phyloP scores from a whole-genome alignment of 2,113 vertebrate genomes.

The Charina bottae region DNA sequence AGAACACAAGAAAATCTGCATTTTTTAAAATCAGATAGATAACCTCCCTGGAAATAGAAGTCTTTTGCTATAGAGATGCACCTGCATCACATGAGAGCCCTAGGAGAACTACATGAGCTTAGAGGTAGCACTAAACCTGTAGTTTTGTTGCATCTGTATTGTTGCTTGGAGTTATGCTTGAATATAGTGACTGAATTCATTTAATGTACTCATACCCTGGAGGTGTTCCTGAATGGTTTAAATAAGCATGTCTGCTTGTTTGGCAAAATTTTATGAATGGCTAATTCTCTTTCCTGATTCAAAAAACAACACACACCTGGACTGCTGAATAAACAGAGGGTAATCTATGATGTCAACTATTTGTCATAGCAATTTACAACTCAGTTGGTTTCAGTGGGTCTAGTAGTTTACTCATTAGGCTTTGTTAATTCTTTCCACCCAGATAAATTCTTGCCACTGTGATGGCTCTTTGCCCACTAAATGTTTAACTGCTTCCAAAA shows the following conservation, averaged over 20 bases:
- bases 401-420: neutral
- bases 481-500: neutral
- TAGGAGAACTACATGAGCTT: neutral
- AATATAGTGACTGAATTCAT: neutral
- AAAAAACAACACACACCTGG: neutral
- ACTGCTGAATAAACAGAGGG: neutral
- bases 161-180: neutral
- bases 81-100: neutral
- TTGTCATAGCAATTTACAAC: neutral
- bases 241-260: neutral
- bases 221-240: neutral
- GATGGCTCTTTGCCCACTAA: neutral
- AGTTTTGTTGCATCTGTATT: neutral
- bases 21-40: neutral
- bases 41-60: neutral
- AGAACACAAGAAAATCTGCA: neutral
- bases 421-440: neutral
- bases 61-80: neutral
- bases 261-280: neutral
- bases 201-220: neutral
- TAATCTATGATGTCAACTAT: neutral
- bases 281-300: constrained; percentile 1
- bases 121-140: neutral
- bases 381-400: neutral
- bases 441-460: neutral